Base-by-base conservation (phyloP, 2,888 invertebrate species). In the Agelastica alni region DNA sequence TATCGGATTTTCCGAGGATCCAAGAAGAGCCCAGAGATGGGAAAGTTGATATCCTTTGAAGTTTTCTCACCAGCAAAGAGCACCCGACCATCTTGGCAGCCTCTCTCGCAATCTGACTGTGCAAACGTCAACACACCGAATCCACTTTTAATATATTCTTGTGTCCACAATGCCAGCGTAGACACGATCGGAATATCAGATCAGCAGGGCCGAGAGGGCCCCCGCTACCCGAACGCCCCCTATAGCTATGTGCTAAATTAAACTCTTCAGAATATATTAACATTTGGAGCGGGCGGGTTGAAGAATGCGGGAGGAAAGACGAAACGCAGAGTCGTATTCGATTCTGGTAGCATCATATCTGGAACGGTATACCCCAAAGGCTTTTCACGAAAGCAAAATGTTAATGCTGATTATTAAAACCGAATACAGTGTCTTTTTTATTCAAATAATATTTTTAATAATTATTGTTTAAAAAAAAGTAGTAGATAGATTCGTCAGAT, bases 191-290 rank as follows among this genome's bases (percentile, higher is more conserved):
- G 74, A 76, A 76, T 76, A 76, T 74, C 72, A 69, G 71, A 74
- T 74, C 71, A 64, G 64, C 62, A 60, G 65, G 60, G 63, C 55
- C 56, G 61, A 56, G 49, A 43, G 49, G 30, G 56, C 54, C 56
- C 59, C 60, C 34, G 16, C 46, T 20, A 22, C 39, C 51, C 57
- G 45, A 61, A 70, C 69, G 69, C 70, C 71, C 70, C 65, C 67
- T 66, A 63, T 67, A 72, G 76, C 75, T 76, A 76, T 76, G 76
- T 75, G 76, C 75, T 76, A 76, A 76, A 76, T 76, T 76, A 76
- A 76, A 76, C 75, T 76, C 75, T 73, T 74, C 74, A 69, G 75
- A 76, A 76, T 76, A 76, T 76, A 76, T 76, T 76, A 76, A 76
- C 75, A 75, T 76, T 75, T 72, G 71, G 71, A 74, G 69, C 70